Base-by-base conservation (phyloP, 2,888 invertebrate genomes). In the Aporophyla nigra region DNA sequence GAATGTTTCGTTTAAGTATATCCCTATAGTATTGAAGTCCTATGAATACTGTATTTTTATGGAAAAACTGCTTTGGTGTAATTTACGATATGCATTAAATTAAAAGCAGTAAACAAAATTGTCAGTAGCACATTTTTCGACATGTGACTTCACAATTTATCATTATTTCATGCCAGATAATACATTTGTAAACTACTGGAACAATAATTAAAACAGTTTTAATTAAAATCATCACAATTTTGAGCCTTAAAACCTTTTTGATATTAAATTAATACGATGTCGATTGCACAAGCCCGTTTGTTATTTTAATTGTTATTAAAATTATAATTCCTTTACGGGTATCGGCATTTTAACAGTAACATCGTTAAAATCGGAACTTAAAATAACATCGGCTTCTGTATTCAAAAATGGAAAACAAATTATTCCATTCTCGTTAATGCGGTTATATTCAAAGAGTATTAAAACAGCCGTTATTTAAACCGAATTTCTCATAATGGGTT, bases 331-430 rank as follows among this genome's bases (percentile, higher is more conserved):
- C 6, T 51, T 43, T 58, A 40, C 40, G 19, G 33, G 10, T 72
- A 27, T 51, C 21, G 24, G 21, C 1, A 51, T 59, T 76, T 79
- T 46, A 59, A 54, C 33, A 49, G 43, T 46, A 58, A 49, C 1
- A n/a, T 6, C 24, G 68, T 84, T 71, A 73, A 76, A 68, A 63
- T 71, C 33, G 2, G 51, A 67, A 68, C 21, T 5, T 24, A 21
- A 19, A 65, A 66, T 69, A 10, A 56, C 4, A 66, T 40, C 59
- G 66, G 59, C 12, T 62, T 59, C 33, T 53, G 40, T 5, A 63
- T 59, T 24, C 5, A 68, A n/a, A 72, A 71, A 71, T 63, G 61
- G 27, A 54, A 58, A 51, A 68, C 19, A 24, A 43, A 21, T 51
- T 19, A 43, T 27, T 66, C 16, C 16, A 4, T 24, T 10, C 2